These are phyloP conservation scores for Cossypha niveicapilla DNA, from an alignment of 2,797 vertebrate genomes.

Conservation along the genomic window DNA sequence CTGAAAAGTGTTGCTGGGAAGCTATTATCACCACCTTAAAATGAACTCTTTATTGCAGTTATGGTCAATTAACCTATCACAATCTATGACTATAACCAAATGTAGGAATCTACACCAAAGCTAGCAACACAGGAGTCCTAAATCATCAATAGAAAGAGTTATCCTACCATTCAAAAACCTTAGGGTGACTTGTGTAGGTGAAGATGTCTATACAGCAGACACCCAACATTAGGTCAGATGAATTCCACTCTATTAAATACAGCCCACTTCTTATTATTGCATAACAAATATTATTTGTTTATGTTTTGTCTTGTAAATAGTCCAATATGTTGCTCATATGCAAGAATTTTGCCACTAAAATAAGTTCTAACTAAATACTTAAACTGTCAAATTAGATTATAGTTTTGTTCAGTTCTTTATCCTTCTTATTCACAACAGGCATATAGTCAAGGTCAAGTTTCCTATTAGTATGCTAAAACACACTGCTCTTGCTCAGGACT, in stretches of 20 bases:
- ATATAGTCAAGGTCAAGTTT: constrained; percentile 5
- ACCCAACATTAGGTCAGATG: neutral
- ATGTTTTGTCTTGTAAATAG: neutral
- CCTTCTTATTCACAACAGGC: neutral
- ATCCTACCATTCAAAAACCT: neutral
- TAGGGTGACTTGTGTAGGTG: neutral
- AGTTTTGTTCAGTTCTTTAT: neutral
- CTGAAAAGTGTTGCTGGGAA: neutral
- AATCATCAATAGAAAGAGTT: neutral
- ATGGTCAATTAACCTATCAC: neutral
- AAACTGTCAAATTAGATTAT: neutral
- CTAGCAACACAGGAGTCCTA: neutral
- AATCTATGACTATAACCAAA: neutral
- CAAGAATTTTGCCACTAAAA: neutral
- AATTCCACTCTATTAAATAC: neutral
- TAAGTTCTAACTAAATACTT: neutral
- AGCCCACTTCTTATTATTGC: neutral
- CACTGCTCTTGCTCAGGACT: neutral
- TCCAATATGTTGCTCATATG: neutral
- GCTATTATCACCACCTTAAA: neutral
- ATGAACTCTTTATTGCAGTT: neutral
- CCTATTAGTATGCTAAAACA: neutral
- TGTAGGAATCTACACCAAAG: neutral
- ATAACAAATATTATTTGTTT: neutral
- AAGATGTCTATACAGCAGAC: neutral